A percentile compares a stretch with the other conserved stretches of the same genome.
These are phyloP conservation scores for Phalera bucephala DNA, from an alignment of 2,888 invertebrate genomes.

Conservation along the genomic window DNA sequence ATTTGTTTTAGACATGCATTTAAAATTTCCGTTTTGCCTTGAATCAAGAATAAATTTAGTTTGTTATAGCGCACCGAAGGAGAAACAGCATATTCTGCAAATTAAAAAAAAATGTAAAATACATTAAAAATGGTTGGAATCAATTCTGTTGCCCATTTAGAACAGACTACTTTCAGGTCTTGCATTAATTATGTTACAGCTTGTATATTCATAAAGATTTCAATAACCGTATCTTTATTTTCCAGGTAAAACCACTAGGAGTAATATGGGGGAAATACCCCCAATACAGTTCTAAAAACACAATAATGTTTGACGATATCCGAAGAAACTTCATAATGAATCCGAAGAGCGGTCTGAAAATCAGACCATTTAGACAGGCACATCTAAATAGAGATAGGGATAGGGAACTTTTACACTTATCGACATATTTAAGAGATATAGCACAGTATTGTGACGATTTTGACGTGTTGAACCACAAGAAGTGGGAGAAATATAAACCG, in stretches of 20 bases:
- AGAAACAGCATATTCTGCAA: too few species aligned
- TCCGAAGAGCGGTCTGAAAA: conserved; percentile 95
- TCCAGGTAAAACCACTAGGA: conserved; percentile 95
- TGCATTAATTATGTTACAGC: too few species aligned
- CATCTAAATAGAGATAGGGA: conserved; percentile 94
- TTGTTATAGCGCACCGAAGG: too few species aligned
- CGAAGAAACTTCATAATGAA: conserved; percentile 98
- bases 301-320: conserved; percentile 99
- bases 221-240: too few species aligned
- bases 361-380: conserved; percentile 95
- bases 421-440: conserved; percentile 92
- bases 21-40: too few species aligned
- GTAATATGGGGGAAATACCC: conserved; percentile 98
- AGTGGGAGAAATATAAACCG: conserved; percentile 93
- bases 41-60: too few species aligned
- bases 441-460: conserved; percentile 92
- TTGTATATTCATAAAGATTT: too few species aligned
- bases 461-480: conserved; percentile 91
- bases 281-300: conserved; percentile 94
- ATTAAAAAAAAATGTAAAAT: too few species aligned
- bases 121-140: too few species aligned
- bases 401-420: conserved; percentile 90
- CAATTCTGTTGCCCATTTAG: too few species aligned
- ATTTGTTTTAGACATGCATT: too few species aligned
- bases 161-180: too few species aligned